phyloP scores from a whole-genome alignment of 1,140 invertebrate species.

The Himalopsyche phryganea region DNA sequence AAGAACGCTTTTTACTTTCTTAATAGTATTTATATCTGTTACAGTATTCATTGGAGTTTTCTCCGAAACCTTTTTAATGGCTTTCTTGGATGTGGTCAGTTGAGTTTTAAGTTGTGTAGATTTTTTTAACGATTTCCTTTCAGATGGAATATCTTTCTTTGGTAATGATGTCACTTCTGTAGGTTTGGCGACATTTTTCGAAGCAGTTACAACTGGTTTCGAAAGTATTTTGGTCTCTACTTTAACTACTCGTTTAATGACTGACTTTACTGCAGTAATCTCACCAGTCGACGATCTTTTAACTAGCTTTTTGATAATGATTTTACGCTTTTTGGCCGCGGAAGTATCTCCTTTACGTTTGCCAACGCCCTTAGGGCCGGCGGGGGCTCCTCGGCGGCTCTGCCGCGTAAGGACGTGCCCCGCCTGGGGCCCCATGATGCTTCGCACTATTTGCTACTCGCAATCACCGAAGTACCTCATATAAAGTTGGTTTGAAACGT shows the following conservation, averaged over 20 bases:
- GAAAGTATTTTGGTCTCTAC: slow-evolving; percentile 6
- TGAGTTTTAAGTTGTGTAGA: not conserved
- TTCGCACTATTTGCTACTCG: slow-evolving; percentile 5
- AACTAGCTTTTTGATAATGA: slow-evolving; percentile 26
- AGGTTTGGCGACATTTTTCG: not conserved
- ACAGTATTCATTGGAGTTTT: not conserved
- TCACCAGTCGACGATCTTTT: not conserved
- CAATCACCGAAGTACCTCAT: slow-evolving; percentile 6
- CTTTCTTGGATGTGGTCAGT: not conserved
- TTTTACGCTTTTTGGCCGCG: slow-evolving; percentile 15
- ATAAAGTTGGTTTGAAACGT: slow-evolving; percentile 5
- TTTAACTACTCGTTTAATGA: not conserved
- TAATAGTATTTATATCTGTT: not conserved
- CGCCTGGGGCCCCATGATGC: slow-evolving; percentile 26
- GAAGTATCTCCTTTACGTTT: slow-evolving; percentile 14
- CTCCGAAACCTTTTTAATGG: not conserved
- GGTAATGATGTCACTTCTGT: not conserved
- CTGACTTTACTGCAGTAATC: not conserved
- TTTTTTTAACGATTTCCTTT: slow-evolving; percentile 1
- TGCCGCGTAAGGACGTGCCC: slow-evolving; percentile 13
- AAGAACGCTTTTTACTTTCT: not conserved
- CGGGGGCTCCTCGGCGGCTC: slow-evolving; percentile 12
- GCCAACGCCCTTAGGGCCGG: slow-evolving; percentile 10
- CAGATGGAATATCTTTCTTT: slow-evolving; percentile 4
- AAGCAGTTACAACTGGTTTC: not conserved